Percentiles rank a stretch among this genome's conserved stretches.
phyloP scores from a whole-genome alignment of 2,888 invertebrate genomes.

The Aleiodes alternator region DNA sequence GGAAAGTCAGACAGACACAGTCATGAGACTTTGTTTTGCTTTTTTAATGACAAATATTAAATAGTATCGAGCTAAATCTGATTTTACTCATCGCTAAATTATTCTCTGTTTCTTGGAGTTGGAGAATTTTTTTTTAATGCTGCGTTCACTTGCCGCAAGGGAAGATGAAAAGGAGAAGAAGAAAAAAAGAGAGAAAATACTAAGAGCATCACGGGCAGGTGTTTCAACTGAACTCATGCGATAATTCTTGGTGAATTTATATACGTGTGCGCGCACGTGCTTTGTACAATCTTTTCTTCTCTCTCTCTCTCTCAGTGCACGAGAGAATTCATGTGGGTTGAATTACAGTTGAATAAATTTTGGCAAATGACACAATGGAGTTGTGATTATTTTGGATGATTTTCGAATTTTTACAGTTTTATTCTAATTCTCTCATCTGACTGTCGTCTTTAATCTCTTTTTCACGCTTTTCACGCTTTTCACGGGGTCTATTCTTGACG shows the following conservation, averaged over 20 bases:
- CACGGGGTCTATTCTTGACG: no score
- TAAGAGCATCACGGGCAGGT: slow-evolving; percentile 63
- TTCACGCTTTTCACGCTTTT: no score
- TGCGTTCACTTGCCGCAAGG: slow-evolving; percentile 31
- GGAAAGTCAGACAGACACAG: no score
- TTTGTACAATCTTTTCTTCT: slow-evolving; percentile 59
- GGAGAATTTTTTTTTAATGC: slow-evolving; percentile 4
- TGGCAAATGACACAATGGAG: no score
- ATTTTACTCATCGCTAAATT: no score
- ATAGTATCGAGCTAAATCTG: slow-evolving; percentile 15
- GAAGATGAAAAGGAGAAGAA: no score
- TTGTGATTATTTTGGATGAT: no score
- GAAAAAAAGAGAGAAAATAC: slow-evolving; percentile 13
- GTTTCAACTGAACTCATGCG: slow-evolving; percentile 58
- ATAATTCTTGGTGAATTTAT: slow-evolving; percentile 68
- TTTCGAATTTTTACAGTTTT: no score
- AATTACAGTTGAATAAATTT: no score
- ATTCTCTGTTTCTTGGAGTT: neutral
- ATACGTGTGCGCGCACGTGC: slow-evolving; percentile 71
- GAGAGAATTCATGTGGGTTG: neutral
- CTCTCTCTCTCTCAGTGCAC: neutral
- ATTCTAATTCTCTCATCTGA: no score
- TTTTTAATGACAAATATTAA: neutral
- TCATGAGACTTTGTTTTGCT: slow-evolving; percentile 9
- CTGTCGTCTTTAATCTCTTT: no score